Evolutionary conservation across 1,140 invertebrate species (phyloP), one percentile per base, ranked within the genome.

Genomic region (Sipha flava): DNA sequence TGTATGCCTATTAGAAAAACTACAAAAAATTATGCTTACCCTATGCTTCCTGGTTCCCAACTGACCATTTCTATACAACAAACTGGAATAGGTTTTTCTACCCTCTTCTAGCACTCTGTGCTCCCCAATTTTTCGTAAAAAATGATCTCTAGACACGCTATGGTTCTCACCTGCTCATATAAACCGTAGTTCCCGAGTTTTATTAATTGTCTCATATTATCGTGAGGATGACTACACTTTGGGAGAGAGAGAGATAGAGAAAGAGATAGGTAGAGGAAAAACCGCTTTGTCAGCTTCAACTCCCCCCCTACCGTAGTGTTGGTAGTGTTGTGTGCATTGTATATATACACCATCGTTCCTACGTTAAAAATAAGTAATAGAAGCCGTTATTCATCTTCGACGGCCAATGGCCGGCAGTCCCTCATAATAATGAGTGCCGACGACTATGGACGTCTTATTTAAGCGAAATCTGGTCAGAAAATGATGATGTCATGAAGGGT

Each of bases 201-300:
- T 47, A 70, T 70, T 70, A 70, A 70, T 47, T 70, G 66, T 70
- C 16, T 70, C 40, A 45, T 66, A 43, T 66, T 66, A 66, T 70
- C 66, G 66, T 6, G 66, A 47, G 43, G 66, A 68, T 68, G 40
- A 47, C 66, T 70, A 47, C 21, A 47, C 43, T 45, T 29, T n/a
- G 23, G 23, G 16, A 12, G 21, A 66, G 21, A 43, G 47, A 14
- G 16, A 49, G 10, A 40, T 40, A 49, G 57, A 34, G 26, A 21
- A 16, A 29, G 68, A 18, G 43, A 37, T 34, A 43, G 34, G n/a
- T n/a, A 77, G 21, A 77, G 52, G 37, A n/a, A 43, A 77, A 59
- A 59, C 34, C 52, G 73, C 73, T 54, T 77, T 57, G 73, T 77
- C 73, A 77, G 73, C 73, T 77, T 57, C 49, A 59, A 59, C n/a